Base-by-base conservation (phyloP, 1,140 invertebrate genomes). In the Delia radicum region DNA sequence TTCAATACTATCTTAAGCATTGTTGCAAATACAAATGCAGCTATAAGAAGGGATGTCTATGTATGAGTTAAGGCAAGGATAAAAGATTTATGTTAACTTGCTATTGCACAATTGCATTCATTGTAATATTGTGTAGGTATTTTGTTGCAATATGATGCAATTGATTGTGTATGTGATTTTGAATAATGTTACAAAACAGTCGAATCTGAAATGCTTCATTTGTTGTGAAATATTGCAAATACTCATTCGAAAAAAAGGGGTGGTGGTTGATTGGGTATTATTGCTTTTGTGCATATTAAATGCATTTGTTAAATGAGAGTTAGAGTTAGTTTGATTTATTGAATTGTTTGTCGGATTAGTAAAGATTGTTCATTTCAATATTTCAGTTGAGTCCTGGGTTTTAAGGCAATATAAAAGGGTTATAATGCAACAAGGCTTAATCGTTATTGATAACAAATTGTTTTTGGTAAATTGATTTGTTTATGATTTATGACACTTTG, bases 261-360 rank as follows among this genome's bases (percentile, higher is more conserved):
- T 7, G 8, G 33, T 13, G 13, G 33, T 55, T 55, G 21, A 55
- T 1, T 21, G 48, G n/a, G n/a, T 21, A 33, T n/a, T 67, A 37
- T 37, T 37, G n/a, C n/a, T 37, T 7, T 37, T 2, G 33, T 2
- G 13, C n/a, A 26, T 1, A 26, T 6, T 62, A 18, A 8, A 12
- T 62, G 55, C 8, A 21, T 26, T 26, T n/a, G n/a, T n/a, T 15
- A 3, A 13, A 42, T 10, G 37, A 15, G 0, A 42, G 37, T 29
- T n/a, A n/a, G n/a, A n/a, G 27, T 67, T 79, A 80, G 81, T 83
- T n/a, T 27, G 81, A 83, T 83, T 83, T 83, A 83, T 83, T 83
- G 81, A 83, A 83, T 83, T 81, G 73, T 74, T 65, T 76, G 75
- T 67, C 21, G 77, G 71, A 28, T 67, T 67, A 55, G 15, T 21